Evolutionary conservation across 2,113 vertebrate genomes (phyloP).

Genomic region (Physeter macrocephalus): DNA sequence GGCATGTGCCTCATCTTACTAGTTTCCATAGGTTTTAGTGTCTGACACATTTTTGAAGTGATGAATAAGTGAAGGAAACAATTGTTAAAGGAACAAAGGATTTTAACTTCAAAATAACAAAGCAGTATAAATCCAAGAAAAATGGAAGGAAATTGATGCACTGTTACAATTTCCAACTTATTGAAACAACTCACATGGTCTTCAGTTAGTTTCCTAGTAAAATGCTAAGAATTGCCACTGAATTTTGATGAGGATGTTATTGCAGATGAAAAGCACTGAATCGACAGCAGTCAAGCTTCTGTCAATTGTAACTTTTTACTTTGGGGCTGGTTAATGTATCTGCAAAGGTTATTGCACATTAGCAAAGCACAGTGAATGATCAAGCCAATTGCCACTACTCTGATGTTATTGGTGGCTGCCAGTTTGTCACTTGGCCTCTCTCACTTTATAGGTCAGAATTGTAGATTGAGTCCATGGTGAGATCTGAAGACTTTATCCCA

Average conservation of each 20-base stretch:
- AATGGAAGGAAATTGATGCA: not conserved
- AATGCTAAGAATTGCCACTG: not conserved
- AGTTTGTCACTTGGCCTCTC: not conserved
- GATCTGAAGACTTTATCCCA: not conserved
- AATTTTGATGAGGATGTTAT: not conserved
- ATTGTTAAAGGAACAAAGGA: not conserved
- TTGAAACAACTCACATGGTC: not conserved
- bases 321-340: fast-evolving
- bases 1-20: not conserved
- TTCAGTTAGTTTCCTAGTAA: not conserved
- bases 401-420: not conserved
- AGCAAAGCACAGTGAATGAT: not conserved
- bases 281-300: not conserved
- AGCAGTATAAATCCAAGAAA: not conserved
- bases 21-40: not conserved
- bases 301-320: not conserved
- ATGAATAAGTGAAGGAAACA: not conserved
- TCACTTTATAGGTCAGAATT: not conserved
- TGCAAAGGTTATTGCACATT: not conserved
- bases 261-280: not conserved
- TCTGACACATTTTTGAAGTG: not conserved
- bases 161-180: not conserved
- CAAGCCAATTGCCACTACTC: not conserved
- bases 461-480: not conserved
- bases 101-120: not conserved